Evolutionary conservation across 2,888 invertebrate species (phyloP), one percentile per base, ranked within the genome.

Genomic region (Campoplex nolae): DNA sequence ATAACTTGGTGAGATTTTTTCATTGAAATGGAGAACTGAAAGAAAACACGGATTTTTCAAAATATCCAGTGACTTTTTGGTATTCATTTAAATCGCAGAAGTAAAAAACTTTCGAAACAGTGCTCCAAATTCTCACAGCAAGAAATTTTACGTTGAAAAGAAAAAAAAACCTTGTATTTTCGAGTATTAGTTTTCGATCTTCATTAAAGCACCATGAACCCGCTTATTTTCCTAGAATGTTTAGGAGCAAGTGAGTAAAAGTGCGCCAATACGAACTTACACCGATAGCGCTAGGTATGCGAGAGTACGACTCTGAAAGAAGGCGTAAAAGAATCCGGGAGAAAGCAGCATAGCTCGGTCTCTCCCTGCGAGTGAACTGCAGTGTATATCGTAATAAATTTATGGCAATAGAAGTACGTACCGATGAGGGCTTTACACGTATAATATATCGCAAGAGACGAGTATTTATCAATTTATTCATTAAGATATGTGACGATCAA

Each of bases 291-390:
- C 84, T 74, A 88, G 86, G 83, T 84, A 88, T 83, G 85, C 82
- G 87, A 76, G 86, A 83, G 85, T 86, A 85, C 85, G 83, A 76
- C 67, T 82, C 45, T 70, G 71, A 82, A 70, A 56, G 54, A 82
- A 84, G 79, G 79, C 78, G 87, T 79, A 84, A 82, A 79, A 79
- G 88, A 89, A 89, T 89, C 81, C 88, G 79, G 88, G 88, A 81
- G 88, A 89, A 89, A 88, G 88, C 88, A 88, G 85, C 83, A 86
- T 83, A 85, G 78, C 82, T 78, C 81, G 75, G 82, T 78, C 68
- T 71, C 65, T 54, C 28, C n/a, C 32, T 45, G 38, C 77, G 32
- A 68, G 42, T 84, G 83, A 56, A 75, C 42, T 67, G 71, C 81
- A 70, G 67, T 84, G 23, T 76, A 84, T 79, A 56, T 58, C 76